Conservation (phyloP, 2,888 invertebrate species). For the Aquatica leii region DNA sequence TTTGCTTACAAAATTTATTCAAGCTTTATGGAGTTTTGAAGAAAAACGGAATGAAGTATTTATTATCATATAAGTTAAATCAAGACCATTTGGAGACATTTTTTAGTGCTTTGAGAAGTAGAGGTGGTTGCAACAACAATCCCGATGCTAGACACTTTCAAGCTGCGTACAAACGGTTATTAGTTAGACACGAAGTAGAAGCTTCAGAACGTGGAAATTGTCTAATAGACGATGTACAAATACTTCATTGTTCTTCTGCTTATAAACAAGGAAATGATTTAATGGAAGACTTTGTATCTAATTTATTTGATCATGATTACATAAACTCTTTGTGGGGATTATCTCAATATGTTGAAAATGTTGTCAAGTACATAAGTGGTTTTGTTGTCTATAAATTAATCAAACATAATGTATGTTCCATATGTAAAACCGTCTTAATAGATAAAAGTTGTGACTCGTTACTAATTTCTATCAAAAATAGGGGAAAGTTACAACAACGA, state of each 20-base stretch:
- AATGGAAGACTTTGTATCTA: too few species aligned
- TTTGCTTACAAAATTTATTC: not conserved
- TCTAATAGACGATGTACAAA: constrained; percentile 40
- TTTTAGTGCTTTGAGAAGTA: constrained; percentile 7
- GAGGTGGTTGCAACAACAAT: constrained; percentile 7
- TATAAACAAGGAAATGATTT: too few species aligned
- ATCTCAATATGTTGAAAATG: too few species aligned
- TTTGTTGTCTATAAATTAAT: too few species aligned
- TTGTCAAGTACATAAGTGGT: too few species aligned
- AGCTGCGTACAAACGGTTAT: not conserved
- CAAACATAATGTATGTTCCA: too few species aligned
- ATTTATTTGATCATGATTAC: too few species aligned
- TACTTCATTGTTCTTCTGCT: not conserved
- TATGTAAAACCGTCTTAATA: too few species aligned
- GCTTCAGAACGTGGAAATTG: constrained; percentile 6
- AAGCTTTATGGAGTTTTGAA: not conserved
- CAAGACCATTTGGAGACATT: not conserved
- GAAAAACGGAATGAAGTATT: not conserved
- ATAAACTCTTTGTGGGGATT: too few species aligned
- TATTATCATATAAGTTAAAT: not conserved
- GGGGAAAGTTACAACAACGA: too few species aligned
- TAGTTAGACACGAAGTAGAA: not conserved
- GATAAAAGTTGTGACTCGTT: too few species aligned
- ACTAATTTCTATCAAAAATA: too few species aligned
- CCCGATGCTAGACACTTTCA: not conserved